Evolutionary conservation across 2,797 vertebrate genomes (phyloP), one percentile per base, ranked within the genome.

Genomic region (Malurus splendens): DNA sequence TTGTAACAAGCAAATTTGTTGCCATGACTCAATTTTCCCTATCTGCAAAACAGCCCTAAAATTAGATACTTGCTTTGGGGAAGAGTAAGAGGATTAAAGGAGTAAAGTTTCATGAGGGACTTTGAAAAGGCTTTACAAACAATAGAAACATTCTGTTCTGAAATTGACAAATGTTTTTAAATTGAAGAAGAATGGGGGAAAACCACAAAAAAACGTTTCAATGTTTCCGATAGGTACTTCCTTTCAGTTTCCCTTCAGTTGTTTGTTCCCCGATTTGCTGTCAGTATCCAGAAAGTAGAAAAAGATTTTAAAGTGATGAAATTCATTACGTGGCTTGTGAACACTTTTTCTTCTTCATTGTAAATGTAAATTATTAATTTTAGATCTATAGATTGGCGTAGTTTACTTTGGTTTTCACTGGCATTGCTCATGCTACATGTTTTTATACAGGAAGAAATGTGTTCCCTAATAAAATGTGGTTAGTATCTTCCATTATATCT

Each of bases 71-170:
- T 77, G 25, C 15, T 75, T 86, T 75, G 82, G 68, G 67, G 56
- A 86, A 89, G 42, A 65, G 13, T 78, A 83, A 86, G 36, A 87
- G 60, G 71, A 90, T 87, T 92, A 89, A 75, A 81, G 36, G 82
- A 81, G 16, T 84, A 80, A 88, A 82, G 41, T 94, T 94, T 84
- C 86, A 61, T 15, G 41, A 57, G 23, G 7, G 39, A 39, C 68
- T 86, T 92, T 84, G 72, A 89, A 92, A 90, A 85, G 39, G 18
- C 50, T 93, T 25, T 52, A 57, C 57, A 57, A 94, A 66, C 83
- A 95, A 93, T 87, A 89, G 86, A 92, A 93, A 78, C 78, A 86
- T 77, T 90, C 61, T 94, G 83, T 82, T n/a, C 47, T 68, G 50
- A 71, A 80, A 90, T 42, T 74, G 72, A 36, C 57, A 90, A 89